A percentile compares a stretch with the other conserved stretches of the same genome.
Conservation (phyloP, 2,888 invertebrate species). For the Drosophila maculinotata region DNA sequence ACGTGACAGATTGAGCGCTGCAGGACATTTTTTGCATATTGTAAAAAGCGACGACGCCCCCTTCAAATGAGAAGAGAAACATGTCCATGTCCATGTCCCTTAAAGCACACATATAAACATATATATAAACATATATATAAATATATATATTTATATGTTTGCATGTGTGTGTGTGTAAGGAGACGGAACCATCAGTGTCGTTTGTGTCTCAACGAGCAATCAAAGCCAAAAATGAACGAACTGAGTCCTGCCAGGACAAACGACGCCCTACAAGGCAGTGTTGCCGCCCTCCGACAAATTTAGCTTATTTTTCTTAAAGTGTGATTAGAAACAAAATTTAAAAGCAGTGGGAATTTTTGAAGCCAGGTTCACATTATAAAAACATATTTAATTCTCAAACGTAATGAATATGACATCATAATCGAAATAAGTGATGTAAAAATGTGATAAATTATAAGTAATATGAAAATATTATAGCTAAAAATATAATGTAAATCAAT, state of each 20-base stretch:
- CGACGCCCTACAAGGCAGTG: conserved; percentile 5
- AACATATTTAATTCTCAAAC: no score
- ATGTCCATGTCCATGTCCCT: no score
- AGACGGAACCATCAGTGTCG: conserved; percentile 23
- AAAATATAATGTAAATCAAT: no score
- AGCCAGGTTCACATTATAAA: no score
- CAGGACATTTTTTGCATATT: conserved; percentile 59
- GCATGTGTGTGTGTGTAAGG: conserved; percentile 7
- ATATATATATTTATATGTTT: background rate
- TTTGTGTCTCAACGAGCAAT: conserved; percentile 53
- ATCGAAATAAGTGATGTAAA: no score
- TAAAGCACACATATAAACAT: conserved; percentile 1
- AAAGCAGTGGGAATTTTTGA: no score
- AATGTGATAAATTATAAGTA: no score
- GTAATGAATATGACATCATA: no score
- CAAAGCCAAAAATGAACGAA: conserved; percentile 35
- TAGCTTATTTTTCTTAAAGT: no score
- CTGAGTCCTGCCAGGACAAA: conserved; percentile 19
- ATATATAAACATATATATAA: background rate
- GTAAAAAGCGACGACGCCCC: conserved; percentile 19
- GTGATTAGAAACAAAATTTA: no score
- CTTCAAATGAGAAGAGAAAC: conserved; percentile 24
- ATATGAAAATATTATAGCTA: no score
- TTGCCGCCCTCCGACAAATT: no score
- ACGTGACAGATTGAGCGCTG: conserved; percentile 67